A percentile compares a stretch with the other conserved stretches of the same genome.
Evolutionary conservation across 2,113 vertebrate species (phyloP).

Genomic region (Trematocara marginatum): DNA sequence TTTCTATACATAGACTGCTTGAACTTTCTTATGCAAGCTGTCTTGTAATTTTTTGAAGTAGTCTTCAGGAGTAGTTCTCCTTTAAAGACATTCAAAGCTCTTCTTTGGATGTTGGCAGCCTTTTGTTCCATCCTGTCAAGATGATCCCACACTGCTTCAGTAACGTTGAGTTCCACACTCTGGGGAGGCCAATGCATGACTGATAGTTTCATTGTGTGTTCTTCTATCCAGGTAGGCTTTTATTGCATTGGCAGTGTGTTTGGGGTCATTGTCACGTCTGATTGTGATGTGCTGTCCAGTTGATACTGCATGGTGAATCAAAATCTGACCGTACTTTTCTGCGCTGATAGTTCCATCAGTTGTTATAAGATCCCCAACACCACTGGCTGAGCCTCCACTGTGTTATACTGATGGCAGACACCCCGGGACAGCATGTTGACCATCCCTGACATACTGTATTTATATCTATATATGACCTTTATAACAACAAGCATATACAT

Average conservation of each 20-base stretch:
- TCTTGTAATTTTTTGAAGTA: not conserved
- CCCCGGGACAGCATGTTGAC: not conserved
- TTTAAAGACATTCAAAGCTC: not conserved
- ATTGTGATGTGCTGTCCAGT: not conserved
- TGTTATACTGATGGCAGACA: not conserved
- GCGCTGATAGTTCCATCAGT: no score
- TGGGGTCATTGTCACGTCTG: not conserved
- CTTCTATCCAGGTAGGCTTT: not conserved
- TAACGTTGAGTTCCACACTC: not conserved
- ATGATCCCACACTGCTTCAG: not conserved
- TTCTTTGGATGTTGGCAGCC: not conserved
- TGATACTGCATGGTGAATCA: not conserved
- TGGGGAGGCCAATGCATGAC: not conserved
- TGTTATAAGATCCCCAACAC: not conserved
- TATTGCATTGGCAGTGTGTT: not conserved
- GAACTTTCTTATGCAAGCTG: not conserved
- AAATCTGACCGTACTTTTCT: not conserved
- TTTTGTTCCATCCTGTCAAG: not conserved
- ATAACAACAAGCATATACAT: not conserved
- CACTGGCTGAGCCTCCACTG: not conserved
- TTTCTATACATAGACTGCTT: not conserved
- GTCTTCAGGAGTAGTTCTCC: not conserved
- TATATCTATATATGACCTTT: not conserved
- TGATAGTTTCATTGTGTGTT: not conserved
- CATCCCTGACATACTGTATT: not conserved